Evolutionary conservation across 2,888 invertebrate genomes (phyloP), one percentile per base, ranked within the genome.

Genomic region (Coenonympha arcania): DNA sequence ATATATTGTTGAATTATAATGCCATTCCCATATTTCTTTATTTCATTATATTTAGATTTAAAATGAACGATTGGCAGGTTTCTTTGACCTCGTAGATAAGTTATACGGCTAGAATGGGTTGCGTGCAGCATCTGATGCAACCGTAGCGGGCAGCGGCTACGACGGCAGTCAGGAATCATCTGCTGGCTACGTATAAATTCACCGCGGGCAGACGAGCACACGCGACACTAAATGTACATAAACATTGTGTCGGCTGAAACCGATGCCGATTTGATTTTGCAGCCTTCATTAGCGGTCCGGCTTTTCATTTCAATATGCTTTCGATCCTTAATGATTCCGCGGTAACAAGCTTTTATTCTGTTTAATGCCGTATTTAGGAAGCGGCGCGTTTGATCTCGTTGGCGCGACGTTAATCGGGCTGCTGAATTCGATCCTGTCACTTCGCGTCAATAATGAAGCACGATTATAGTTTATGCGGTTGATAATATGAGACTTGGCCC

Each of bases 241-340:
- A 82, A 79, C 73, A 71, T 71, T 70, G 76, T 74, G 71, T 70
- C 70, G 64, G 61, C 71, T 75, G 77, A 79, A 83, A 81, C 76
- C 83, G 74, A 80, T 76, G 82, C 69, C 75, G 76, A 79, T 84
- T 84, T 82, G 80, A 84, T 82, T 81, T 79, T 74, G 84, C 81
- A 61, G 72, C 79, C 79, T 85, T 85, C 85, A 84, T 86, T 86
- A 86, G 73, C 72, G 78, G 74, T 73, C 83, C 81, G 80, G 81
- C 83, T 80, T 71, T 78, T 80, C 80, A 79, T 81, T 84, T 80
- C 81, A 84, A 81, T 82, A 79, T 80, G 76, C 73, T 70, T 67
- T 69, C 68, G 69, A 68, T 64, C 72, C 74, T 74, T 85, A 86
- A 86, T 78, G 82, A 83, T 79, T 80, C 74, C 71, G 67, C 75